phyloP scores from a whole-genome alignment of 2,797 vertebrate species.

The Anguilla marmorata region DNA sequence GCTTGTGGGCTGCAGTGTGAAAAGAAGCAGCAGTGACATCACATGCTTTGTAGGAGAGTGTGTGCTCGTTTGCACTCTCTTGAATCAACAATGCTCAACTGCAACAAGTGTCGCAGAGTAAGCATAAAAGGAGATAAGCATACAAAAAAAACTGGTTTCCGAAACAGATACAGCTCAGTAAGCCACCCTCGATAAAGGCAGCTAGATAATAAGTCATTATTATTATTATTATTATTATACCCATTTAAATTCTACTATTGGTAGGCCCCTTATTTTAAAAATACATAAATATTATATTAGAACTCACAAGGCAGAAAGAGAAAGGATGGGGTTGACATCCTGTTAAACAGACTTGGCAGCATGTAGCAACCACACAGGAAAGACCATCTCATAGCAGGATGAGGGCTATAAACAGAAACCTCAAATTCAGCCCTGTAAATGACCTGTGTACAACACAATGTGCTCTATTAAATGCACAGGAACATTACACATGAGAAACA shows the following conservation, averaged over 20 bases:
- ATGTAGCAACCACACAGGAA: background rate
- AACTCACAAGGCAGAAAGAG: background rate
- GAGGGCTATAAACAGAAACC: background rate
- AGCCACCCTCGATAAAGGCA: no score
- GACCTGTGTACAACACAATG: background rate
- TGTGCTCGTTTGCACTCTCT: no score
- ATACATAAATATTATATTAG: background rate
- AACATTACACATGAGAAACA: background rate
- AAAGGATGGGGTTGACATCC: background rate
- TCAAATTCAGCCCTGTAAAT: background rate
- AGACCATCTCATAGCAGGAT: background rate
- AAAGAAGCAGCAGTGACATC: no score
- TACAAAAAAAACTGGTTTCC: no score
- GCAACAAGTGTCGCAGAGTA: no score
- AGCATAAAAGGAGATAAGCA: no score
- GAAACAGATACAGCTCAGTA: no score
- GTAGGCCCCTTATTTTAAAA: background rate
- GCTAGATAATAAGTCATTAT: no score
- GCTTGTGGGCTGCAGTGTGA: no score
- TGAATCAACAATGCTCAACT: no score
- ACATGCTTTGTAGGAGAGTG: no score
- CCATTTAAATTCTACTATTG: background rate
- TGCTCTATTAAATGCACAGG: background rate
- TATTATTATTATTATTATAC: background rate
- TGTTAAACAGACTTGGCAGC: background rate